Conservation (phyloP, 2,113 vertebrate species). For the Ploceus nigricollis region DNA sequence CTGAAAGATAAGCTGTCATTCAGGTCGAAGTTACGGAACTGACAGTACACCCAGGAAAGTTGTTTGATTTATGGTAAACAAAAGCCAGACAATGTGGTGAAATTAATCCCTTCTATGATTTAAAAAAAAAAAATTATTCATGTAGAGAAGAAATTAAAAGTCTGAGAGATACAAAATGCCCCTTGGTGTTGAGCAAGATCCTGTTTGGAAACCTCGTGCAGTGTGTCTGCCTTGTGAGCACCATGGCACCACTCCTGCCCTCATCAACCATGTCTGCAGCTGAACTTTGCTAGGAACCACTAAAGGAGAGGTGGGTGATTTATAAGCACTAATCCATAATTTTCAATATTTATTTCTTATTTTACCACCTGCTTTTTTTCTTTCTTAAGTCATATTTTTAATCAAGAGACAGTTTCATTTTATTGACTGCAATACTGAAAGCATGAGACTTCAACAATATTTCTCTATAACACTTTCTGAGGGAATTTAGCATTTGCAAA, state of each 20-base stretch:
- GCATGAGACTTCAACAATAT: background rate
- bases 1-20: background rate
- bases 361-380: background rate
- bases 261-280: background rate
- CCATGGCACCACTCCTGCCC: background rate
- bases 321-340: background rate
- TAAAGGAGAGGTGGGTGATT: background rate
- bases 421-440: background rate
- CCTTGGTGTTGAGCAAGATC: background rate
- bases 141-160: background rate
- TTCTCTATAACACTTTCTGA: background rate
- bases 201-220: background rate
- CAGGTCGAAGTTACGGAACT: background rate
- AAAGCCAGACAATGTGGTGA: background rate
- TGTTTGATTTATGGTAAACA: background rate
- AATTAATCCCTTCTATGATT: background rate
- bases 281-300: background rate
- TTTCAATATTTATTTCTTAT: background rate
- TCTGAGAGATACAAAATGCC: background rate
- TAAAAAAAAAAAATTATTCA: background rate
- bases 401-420: background rate
- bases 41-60: background rate
- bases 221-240: background rate
- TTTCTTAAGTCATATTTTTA: background rate
- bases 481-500: constrained; percentile 32